A percentile compares a stretch with the other conserved stretches of the same genome.
These are phyloP conservation scores for Macrosoma leucophasiata DNA, from an alignment of 2,888 invertebrate species.

Conservation along the genomic window DNA sequence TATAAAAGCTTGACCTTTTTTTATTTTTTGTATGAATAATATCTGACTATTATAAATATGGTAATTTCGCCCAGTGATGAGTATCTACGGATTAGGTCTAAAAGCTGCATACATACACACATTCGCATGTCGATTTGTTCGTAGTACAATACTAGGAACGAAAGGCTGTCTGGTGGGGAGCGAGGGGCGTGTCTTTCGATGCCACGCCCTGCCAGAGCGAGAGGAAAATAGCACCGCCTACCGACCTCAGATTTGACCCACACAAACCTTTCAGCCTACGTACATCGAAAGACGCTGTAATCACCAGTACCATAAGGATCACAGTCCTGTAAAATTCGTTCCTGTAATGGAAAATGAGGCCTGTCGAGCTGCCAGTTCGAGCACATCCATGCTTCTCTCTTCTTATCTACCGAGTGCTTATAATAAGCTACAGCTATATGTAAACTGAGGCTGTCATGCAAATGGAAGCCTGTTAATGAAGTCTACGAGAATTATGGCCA, in stretches of 20 bases:
- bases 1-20: too few species aligned
- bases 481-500: slow-evolving; percentile 71
- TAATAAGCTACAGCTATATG: slow-evolving; percentile 45
- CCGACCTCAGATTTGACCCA: slow-evolving; percentile 36
- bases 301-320: slow-evolving; percentile 33
- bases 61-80: too few species aligned
- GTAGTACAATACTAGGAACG: slow-evolving; percentile 21
- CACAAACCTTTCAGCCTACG: slow-evolving; percentile 32
- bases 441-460: slow-evolving; percentile 63
- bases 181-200: slow-evolving; percentile 46
- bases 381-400: slow-evolving; percentile 44
- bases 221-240: slow-evolving; percentile 58
- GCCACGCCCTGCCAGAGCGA: slow-evolving; percentile 64
- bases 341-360: slow-evolving; percentile 8
- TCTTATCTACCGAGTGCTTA: slow-evolving; percentile 43
- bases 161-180: slow-evolving; percentile 32
- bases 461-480: slow-evolving; percentile 75
- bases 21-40: too few species aligned
- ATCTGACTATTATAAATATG: too few species aligned
- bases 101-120: slow-evolving; percentile 24
- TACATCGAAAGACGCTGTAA: too few species aligned
- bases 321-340: slow-evolving; percentile 28
- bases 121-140: slow-evolving; percentile 24
- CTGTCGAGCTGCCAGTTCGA: slow-evolving; percentile 32
- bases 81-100: too few species aligned